Percentiles rank a stretch among this genome's conserved stretches.
phyloP scores from a whole-genome alignment of 1,140 invertebrate species.

The Drosophila busckii region DNA sequence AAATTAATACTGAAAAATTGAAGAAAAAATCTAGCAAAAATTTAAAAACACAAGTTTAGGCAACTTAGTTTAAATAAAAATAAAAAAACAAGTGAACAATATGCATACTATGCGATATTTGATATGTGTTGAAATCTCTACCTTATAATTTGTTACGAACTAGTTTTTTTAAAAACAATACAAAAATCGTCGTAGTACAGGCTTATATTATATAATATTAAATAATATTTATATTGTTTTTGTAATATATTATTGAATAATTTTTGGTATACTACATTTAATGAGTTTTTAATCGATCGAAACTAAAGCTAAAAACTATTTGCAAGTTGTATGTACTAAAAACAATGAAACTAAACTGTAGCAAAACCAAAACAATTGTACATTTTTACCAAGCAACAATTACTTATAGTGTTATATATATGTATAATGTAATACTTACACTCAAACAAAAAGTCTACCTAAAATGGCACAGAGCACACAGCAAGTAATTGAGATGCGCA shows the following conservation, averaged over 20 bases:
- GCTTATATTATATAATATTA: slow-evolving; percentile 47
- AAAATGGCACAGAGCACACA: slow-evolving; percentile 43
- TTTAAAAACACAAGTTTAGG: slow-evolving; percentile 73
- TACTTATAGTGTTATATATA: slow-evolving; percentile 62
- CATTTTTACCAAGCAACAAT: slow-evolving; percentile 55
- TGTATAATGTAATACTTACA: slow-evolving; percentile 56
- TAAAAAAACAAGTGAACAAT: slow-evolving; percentile 31
- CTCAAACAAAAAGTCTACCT: slow-evolving; percentile 74
- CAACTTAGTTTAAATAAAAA: slow-evolving; percentile 74
- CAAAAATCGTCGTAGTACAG: slow-evolving; percentile 37
- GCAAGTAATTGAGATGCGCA: slow-evolving; percentile 53
- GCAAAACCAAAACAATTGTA: slow-evolving; percentile 69
- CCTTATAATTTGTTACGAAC: slow-evolving; percentile 25
- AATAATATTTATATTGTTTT: slow-evolving; percentile 56
- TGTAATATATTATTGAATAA: slow-evolving; percentile 60
- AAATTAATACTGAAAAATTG: slow-evolving; percentile 12
- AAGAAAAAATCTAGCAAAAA: slow-evolving; percentile 60
- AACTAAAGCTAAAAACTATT: slow-evolving; percentile 33
- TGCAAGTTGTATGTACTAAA: slow-evolving; percentile 69
- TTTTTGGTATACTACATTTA: slow-evolving; percentile 43
- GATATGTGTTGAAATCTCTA: slow-evolving; percentile 1
- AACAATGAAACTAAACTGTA: slow-evolving; percentile 49
- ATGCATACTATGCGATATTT: slow-evolving; percentile 14
- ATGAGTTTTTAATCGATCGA: slow-evolving; percentile 41
- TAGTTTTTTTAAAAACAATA: slow-evolving; percentile 33